Evolutionary conservation across 2,113 vertebrate genomes (phyloP), one percentile per base, ranked within the genome.

Genomic region (Prunella himalayana): DNA sequence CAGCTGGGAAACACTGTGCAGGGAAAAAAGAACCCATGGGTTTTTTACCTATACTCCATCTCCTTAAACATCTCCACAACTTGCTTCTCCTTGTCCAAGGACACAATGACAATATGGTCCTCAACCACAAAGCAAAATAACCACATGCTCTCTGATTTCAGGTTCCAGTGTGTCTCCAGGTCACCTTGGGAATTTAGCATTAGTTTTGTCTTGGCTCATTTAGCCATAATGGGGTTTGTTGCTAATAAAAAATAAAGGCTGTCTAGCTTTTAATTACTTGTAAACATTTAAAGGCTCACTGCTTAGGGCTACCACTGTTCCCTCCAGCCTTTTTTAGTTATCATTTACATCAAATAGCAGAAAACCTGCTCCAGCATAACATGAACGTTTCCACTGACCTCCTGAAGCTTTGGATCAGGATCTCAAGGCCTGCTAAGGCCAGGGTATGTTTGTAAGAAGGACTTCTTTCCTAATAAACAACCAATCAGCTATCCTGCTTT

Each of bases 11-110:
- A 31, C 10, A 10, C 65, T 35, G 20, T 63, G 49, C 33, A 60
- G 64, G 47, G 56, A 75, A 33, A 22, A 35, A 45, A 45, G 8
- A 37, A 27, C 31, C 23, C 9, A 2, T 16, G 50, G 18, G 3
- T 44, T 45, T 72, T 33, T 23, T n/a, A 50, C 20, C 7, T 41
- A 11, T 11, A 11, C 6, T 83, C 14, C 8, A 6, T 28, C 24
- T 76, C 21, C 0, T 0, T 24, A 63, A 30, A n/a, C 22, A 23
- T 56, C 37, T 79, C 27, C 15, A 17, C 10, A 0, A 0, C 59
- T 72, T 71, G 20, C 11, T 80, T 94, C 31, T 82, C 28, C 44
- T 71, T 7, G 30, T 82, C 47, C 5, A 25, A 56, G 16, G n/a
- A 15, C 8, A 22, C 22, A 53, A 30, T 56, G 54, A 33, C 54